These are phyloP conservation scores for Cartodere bifasciata DNA, from an alignment of 2,888 invertebrate species.

Conservation along the genomic window DNA sequence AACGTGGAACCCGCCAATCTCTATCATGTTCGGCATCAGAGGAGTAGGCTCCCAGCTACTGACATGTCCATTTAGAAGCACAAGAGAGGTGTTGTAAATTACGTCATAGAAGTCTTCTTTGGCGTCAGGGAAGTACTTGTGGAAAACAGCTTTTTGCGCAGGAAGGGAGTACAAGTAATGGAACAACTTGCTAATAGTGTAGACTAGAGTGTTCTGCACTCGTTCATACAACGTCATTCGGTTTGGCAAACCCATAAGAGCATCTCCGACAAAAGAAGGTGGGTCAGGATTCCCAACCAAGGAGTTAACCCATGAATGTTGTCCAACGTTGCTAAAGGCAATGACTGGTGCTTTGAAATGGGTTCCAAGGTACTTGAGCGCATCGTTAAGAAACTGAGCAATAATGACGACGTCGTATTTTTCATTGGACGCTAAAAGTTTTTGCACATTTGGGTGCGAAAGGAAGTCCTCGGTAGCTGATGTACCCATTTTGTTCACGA, in stretches of 20 bases:
- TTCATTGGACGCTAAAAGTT: slow-evolving; percentile 25
- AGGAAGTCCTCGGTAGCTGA: no score
- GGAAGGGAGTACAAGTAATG: slow-evolving; percentile 13
- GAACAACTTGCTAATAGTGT: neutral
- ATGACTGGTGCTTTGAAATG: slow-evolving; percentile 28
- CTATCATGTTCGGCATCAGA: slow-evolving; percentile 39
- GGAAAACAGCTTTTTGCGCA: slow-evolving; percentile 17
- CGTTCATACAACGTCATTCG: slow-evolving; percentile 40
- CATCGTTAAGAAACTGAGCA: slow-evolving; percentile 38
- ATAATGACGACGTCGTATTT: slow-evolving; percentile 29
- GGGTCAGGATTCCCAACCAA: slow-evolving; percentile 37
- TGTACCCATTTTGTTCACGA: no score
- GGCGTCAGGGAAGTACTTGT: slow-evolving; percentile 18
- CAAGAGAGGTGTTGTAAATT: slow-evolving; percentile 26
- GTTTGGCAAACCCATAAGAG: no score
- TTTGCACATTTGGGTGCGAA: slow-evolving; percentile 18
- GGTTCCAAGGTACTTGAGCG: slow-evolving; percentile 28
- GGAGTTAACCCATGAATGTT: slow-evolving; percentile 34
- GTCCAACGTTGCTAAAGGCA: slow-evolving; percentile 33
- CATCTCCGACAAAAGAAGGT: no score
- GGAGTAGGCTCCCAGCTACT: slow-evolving; percentile 38
- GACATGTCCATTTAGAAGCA: slow-evolving; percentile 40
- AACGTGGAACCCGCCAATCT: slow-evolving; percentile 41
- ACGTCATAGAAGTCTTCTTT: slow-evolving; percentile 15
- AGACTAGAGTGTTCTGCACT: slow-evolving; percentile 35